phyloP scores from a whole-genome alignment of 2,888 invertebrate genomes.

The Augiades crinisus region DNA sequence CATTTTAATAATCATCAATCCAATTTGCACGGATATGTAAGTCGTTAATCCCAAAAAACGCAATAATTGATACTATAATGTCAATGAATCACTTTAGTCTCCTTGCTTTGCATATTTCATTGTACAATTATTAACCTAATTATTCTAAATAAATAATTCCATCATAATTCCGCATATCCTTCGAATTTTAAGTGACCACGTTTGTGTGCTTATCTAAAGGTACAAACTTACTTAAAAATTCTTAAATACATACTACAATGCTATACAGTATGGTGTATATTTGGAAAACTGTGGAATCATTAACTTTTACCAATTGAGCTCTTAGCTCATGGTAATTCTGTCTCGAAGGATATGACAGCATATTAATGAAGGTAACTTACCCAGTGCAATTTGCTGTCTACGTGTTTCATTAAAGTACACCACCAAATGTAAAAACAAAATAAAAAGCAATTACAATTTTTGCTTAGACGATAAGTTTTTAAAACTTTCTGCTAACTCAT shows the following conservation, averaged over 20 bases:
- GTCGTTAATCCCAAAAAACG: too few species aligned
- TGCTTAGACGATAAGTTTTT: too few species aligned
- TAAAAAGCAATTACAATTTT: too few species aligned
- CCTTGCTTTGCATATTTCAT: conserved; percentile 30
- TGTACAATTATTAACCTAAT: conserved; percentile 44
- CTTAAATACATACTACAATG: conserved; percentile 5
- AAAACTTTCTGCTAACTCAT: too few species aligned
- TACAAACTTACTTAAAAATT: conserved; percentile 13
- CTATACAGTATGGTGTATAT: conserved; percentile 14
- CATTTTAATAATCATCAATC: too few species aligned
- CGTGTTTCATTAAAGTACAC: too few species aligned
- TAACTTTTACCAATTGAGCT: not conserved
- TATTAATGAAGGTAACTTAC: conserved; percentile 7
- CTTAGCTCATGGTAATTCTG: not conserved
- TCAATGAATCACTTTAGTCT: conserved; percentile 11
- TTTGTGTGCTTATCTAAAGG: conserved; percentile 17
- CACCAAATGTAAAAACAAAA: too few species aligned
- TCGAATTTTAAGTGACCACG: conserved; percentile 37
- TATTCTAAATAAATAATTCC: conserved; percentile 53
- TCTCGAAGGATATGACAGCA: conserved; percentile 18
- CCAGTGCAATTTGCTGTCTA: conserved; percentile 26
- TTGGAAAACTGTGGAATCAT: not conserved
- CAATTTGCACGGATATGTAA: too few species aligned
- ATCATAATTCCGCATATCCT: conserved; percentile 42
- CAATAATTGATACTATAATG: too few species aligned